phyloP scores from a whole-genome alignment of 2,888 invertebrate genomes.

The Slavum lentiscoides region DNA sequence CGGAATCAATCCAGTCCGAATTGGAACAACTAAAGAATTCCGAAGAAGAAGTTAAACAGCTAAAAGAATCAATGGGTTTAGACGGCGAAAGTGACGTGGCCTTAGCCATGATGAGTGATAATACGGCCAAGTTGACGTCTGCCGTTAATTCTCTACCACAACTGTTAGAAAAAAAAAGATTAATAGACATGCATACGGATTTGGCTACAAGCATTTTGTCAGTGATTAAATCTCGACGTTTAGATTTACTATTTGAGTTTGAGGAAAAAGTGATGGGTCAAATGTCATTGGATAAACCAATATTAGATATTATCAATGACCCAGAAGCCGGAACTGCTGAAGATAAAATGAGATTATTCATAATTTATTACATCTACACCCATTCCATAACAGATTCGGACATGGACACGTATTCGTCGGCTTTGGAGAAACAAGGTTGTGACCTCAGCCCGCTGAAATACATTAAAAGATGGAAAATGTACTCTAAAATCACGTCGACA shows the following conservation, averaged over 20 bases:
- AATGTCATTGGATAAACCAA: constrained; percentile 76
- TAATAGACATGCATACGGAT: constrained; percentile 98
- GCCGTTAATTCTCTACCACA: constrained; percentile 96
- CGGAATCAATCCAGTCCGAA: constrained; percentile 98
- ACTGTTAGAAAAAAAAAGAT: constrained; percentile 91
- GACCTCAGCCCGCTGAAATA: constrained; percentile 85
- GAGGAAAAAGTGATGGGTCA: constrained; percentile 98
- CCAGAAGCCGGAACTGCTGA: constrained; percentile 84
- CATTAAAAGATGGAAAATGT: constrained; percentile 82
- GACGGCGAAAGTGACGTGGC: constrained; percentile 87
- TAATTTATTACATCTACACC: constrained; percentile 89
- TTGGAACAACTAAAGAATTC: constrained; percentile 90
- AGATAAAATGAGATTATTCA: constrained; percentile 89
- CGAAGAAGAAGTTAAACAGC: constrained; percentile 94
- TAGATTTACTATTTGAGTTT: constrained; percentile 95
- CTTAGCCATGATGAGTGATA: constrained; percentile 84
- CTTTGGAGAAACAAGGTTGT: constrained; percentile 78
- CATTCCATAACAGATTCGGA: constrained; percentile 66
- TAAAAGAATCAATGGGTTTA: constrained; percentile 92
- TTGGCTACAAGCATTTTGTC: constrained; percentile 79
- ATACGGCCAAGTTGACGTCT: constrained; percentile 88
- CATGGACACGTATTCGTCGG: constrained; percentile 79
- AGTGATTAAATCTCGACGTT: constrained; percentile 75
- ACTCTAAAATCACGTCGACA: constrained; percentile 70
- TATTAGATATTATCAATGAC: constrained; percentile 86